Conservation (phyloP, 2,888 invertebrate genomes). For the Agrypnus murinus region DNA sequence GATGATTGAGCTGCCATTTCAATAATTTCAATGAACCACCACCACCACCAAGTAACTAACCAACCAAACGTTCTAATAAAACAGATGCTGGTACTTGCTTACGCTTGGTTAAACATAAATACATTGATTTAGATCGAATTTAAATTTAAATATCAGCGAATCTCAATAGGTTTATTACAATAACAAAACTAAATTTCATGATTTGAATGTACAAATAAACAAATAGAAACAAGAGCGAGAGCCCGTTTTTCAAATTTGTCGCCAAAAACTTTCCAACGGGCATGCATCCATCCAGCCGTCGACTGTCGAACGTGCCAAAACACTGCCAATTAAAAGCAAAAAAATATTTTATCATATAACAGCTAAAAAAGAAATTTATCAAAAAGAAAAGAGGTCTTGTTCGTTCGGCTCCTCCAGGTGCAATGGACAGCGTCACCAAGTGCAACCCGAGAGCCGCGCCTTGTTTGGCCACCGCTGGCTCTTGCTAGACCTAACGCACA, state of each 20-base stretch:
- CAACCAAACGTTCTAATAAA: too few species aligned
- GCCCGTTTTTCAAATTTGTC: too few species aligned
- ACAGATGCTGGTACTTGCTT: too few species aligned
- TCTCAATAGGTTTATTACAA: conserved; percentile 6
- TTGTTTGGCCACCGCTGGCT: conserved; percentile 64
- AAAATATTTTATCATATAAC: too few species aligned
- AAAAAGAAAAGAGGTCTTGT: conserved; percentile 21
- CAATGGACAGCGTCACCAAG: conserved; percentile 56
- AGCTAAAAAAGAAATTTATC: not conserved
- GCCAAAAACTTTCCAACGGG: too few species aligned
- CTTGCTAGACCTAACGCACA: conserved; percentile 57
- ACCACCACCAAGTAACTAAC: not conserved
- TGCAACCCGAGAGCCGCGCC: conserved; percentile 65
- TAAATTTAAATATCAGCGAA: conserved; percentile 14
- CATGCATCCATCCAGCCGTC: too few species aligned
- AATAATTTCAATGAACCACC: conserved; percentile 13
- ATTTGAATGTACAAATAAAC: too few species aligned
- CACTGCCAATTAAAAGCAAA: too few species aligned
- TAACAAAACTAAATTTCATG: not conserved
- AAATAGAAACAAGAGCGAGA: too few species aligned
- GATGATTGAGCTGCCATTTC: not conserved
- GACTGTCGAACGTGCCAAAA: too few species aligned
- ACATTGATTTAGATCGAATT: conserved; percentile 20
- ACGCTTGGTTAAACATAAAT: conserved; percentile 6
- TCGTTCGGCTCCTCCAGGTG: conserved; percentile 47